Percentiles rank a stretch among this genome's conserved stretches.
These are phyloP conservation scores for Medauroidea extradentata DNA, from an alignment of 1,140 invertebrate species.

Conservation along the genomic window DNA sequence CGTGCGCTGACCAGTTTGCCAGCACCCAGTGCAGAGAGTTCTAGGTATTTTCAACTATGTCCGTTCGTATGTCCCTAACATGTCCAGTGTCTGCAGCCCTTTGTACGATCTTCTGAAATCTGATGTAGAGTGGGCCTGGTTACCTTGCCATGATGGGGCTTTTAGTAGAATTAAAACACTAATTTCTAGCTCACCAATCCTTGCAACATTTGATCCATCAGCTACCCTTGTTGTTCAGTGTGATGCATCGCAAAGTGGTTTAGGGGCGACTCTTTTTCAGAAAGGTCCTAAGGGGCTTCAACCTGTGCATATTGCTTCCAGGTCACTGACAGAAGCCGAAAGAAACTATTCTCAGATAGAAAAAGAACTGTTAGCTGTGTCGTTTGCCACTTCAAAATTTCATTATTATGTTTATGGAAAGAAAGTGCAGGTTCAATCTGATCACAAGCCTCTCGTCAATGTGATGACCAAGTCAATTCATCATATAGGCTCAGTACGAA, in stretches of 20 bases:
- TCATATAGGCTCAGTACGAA: constrained; percentile 30
- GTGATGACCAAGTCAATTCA: constrained; percentile 39
- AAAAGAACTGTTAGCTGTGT: constrained; percentile 28
- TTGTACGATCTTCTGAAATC: background rate
- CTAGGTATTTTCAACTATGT: background rate
- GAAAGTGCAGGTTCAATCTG: constrained; percentile 19
- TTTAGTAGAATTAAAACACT: background rate
- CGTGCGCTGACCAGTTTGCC: background rate
- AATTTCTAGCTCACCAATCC: background rate
- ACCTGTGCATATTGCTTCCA: constrained; percentile 18
- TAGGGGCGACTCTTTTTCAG: background rate
- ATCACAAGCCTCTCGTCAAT: constrained; percentile 26
- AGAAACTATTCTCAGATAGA: constrained; percentile 30
- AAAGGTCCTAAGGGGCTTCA: constrained; percentile 19
- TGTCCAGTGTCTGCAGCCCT: background rate
- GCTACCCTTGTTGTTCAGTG: background rate
- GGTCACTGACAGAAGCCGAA: constrained; percentile 29
- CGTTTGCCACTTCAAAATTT: constrained; percentile 23
- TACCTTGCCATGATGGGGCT: background rate
- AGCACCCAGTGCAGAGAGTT: background rate
- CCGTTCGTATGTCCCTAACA: background rate
- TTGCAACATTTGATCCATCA: background rate
- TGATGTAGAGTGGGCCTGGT: background rate
- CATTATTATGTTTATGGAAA: constrained; percentile 26
- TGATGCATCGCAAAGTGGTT: background rate